phyloP scores from a whole-genome alignment of 2,797 vertebrate species.

The Tenualosa thibaudeaui region DNA sequence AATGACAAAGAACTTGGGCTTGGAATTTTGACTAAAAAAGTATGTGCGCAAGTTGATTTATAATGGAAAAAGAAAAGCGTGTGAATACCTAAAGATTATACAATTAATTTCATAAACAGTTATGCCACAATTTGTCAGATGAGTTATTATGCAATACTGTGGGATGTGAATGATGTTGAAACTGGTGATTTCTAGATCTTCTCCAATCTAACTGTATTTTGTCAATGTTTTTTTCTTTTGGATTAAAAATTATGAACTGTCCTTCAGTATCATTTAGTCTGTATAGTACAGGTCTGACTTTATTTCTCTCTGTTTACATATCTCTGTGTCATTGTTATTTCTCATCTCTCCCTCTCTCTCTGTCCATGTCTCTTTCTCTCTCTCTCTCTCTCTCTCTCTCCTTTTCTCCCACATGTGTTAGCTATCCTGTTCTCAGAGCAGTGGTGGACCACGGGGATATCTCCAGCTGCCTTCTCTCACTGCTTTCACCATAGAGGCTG shows the following conservation, averaged over 20 bases:
- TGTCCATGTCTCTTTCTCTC: background rate
- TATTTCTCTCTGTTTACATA: too few species aligned
- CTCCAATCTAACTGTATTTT: background rate
- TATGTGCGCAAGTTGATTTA: background rate
- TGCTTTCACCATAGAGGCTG: slow-evolving; percentile 26
- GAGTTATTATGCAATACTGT: background rate
- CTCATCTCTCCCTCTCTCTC: slow-evolving; percentile 14
- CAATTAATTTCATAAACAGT: background rate
- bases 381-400: background rate
- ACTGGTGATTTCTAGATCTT: background rate
- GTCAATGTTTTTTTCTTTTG: background rate
- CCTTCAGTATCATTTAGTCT: background rate
- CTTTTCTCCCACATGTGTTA: slow-evolving; percentile 18
- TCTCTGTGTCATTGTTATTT: background rate
- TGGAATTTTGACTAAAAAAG: background rate
- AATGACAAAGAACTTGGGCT: background rate
- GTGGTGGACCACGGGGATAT: slow-evolving; percentile 23
- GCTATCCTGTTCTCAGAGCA: slow-evolving; percentile 31
- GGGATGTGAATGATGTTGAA: background rate
- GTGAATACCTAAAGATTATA: background rate
- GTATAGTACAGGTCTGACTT: background rate
- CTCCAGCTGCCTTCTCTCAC: slow-evolving; percentile 23
- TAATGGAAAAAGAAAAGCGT: background rate
- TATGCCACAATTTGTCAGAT: background rate
- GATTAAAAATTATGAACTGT: too few species aligned